Base-by-base conservation (phyloP, 2,797 vertebrate genomes). In the Scleropages formosus region DNA sequence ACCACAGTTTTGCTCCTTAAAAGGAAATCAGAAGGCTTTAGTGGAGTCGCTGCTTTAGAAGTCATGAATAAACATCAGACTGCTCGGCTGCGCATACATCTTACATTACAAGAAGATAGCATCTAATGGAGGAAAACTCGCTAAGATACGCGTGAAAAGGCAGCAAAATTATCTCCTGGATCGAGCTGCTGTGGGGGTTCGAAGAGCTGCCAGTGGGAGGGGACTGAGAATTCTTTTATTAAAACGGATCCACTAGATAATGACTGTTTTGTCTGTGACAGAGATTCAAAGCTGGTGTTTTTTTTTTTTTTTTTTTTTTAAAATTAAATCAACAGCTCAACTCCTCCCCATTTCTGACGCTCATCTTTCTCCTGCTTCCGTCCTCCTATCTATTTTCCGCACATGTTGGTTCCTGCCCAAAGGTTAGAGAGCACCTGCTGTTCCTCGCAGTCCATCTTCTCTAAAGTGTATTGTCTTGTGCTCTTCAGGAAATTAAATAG, bases 11-110 rank as follows among this genome's bases (percentile, higher is more conserved):
- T 92, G 90, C 91, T 91, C 91, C 87, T 90, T 92, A 89, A 92
- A 91, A 92, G 87, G 89, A 90, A 93, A 92, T 90, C 88, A 90
- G 81, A 91, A 82, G 82, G 84, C 85, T n/a, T 90, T 83, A 84
- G 89, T 87, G 80, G 82, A 88, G 86, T 87, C 86, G 85, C 88
- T 87, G 88, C 88, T 87, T 90, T 85, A 82, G 87, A 90, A 88
- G 85, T 90, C 90, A 92, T 90, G 93, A 92, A 93, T 92, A 92
- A 90, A 92, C 90, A 92, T 92, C 84, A 89, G 87, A 85, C 85
- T 88, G 86, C 83, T 85, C 89, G 85, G 87, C 88, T 85, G 84
- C 86, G 88, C 89, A 90, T 92, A 90, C 87, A 92, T 91, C 89
- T 92, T 90, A 91, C 88, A 93, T 92, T 90, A 92, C 86, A 92